phyloP scores from a whole-genome alignment of 1,140 invertebrate genomes.

The Halictus rubicundus region DNA sequence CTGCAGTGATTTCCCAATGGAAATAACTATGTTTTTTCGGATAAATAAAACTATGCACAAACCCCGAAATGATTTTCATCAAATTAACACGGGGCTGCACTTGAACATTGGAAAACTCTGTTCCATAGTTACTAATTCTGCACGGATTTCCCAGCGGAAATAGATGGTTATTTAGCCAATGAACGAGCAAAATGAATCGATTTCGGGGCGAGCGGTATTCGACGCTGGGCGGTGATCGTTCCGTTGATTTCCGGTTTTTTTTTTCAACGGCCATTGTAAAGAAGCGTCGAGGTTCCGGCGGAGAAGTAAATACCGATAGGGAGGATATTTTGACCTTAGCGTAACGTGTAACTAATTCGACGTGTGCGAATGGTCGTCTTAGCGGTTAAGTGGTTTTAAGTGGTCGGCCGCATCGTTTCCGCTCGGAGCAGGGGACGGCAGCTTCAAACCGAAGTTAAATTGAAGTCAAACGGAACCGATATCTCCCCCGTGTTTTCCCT shows the following conservation, averaged over 20 bases:
- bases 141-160: too few relatives aligned
- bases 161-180: too few relatives aligned
- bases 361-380: constrained; percentile 46
- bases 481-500: background rate
- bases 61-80: too few relatives aligned
- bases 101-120: too few relatives aligned
- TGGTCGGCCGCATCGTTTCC: constrained; percentile 66
- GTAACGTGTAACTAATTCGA: constrained; percentile 69
- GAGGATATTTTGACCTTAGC: constrained; percentile 75
- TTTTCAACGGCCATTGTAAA: constrained; percentile 37
- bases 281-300: constrained; percentile 8
- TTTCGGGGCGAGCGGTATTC: background rate
- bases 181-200: too few relatives aligned
- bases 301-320: constrained; percentile 67
- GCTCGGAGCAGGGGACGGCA: constrained; percentile 1
- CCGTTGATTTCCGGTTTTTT: constrained; percentile 25
- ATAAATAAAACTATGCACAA: too few relatives aligned
- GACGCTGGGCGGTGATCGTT: background rate
- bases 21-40: too few relatives aligned
- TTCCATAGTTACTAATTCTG: too few relatives aligned
- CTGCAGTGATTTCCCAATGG: too few relatives aligned
- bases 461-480: constrained; percentile 1
- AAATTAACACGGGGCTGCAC: too few relatives aligned
- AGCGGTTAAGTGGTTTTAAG: constrained; percentile 57
- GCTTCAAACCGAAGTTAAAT: constrained; percentile 3